Base-by-base conservation (phyloP, 2,797 vertebrate species). In the Galago senegalensis region DNA sequence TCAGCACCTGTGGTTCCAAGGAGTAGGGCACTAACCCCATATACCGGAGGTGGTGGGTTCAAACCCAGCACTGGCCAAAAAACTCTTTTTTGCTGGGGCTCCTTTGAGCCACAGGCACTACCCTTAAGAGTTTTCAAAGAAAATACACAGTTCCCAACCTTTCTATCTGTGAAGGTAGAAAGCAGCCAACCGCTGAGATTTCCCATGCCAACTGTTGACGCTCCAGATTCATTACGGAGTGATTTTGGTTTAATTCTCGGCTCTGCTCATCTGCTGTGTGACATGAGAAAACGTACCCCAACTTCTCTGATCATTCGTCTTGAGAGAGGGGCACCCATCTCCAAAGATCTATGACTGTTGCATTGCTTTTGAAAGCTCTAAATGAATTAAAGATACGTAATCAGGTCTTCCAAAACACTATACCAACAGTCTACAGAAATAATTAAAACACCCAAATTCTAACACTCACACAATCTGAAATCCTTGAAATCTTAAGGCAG, bases 331-430 rank as follows among this genome's bases (percentile, higher is more conserved):
- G 13, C 23, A 65, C 73, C 17, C 10, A 65, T 31, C 5, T 93
- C 72, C 63, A 79, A 95, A 90, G 43, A 58, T 18, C 49, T 60
- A n/a, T 49, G 31, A 82, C 9, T 72, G 4, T 80, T 67, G n/a
- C 81, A 23, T 73, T 75, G 65, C 20, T 92, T 96, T 86, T 67
- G 12, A 80, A 92, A 80, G 40, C 7, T 82, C 53, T 77, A 81
- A 80, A 61, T 90, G 81, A 53, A 87, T 31, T 81, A 92, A 81
- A 34, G 46, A 80, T 4, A 87, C 2, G 65, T 7, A 20, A 76
- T 81, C 43, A 92, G 31, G 34, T 81, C 49, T 84, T 86, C 60
- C 67, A 91, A 63, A 90, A 77, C 21, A 76, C 34, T 65, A 34
- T n/a, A 72, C 7, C 25, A 53, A 87, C 2, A 72, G 20, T 69